Conservation (phyloP, 2,113 vertebrate species). For the Silurus meridionalis region DNA sequence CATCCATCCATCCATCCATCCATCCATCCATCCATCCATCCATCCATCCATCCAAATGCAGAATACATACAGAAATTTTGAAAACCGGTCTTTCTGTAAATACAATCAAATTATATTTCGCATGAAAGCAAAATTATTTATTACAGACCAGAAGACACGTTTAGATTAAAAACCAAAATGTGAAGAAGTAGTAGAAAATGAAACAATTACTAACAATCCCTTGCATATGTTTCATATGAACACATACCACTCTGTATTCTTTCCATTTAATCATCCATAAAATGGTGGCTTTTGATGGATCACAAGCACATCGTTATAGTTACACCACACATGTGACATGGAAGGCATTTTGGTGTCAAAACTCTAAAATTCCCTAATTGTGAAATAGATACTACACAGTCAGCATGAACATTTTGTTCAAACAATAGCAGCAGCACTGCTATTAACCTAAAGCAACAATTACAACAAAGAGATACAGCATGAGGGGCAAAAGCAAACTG, state of each 20-base stretch:
- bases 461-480: neutral
- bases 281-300: neutral
- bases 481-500: slow-evolving; percentile 6
- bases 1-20: no score
- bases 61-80: no score
- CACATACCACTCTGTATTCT: neutral
- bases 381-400: slow-evolving; percentile 1
- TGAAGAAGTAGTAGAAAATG: neutral
- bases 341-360: neutral
- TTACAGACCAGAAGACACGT: neutral
- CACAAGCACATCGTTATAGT: neutral
- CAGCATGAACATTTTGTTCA: neutral
- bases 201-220: neutral
- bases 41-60: no score
- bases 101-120: neutral
- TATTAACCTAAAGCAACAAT: neutral
- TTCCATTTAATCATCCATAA: neutral
- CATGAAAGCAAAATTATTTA: neutral
- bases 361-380: neutral
- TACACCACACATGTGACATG: neutral
- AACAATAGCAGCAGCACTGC: neutral
- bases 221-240: neutral
- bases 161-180: neutral
- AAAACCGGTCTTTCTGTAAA: neutral
- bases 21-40: no score